Conservation (phyloP, 1,140 invertebrate species). For the Orussus abietinus region DNA sequence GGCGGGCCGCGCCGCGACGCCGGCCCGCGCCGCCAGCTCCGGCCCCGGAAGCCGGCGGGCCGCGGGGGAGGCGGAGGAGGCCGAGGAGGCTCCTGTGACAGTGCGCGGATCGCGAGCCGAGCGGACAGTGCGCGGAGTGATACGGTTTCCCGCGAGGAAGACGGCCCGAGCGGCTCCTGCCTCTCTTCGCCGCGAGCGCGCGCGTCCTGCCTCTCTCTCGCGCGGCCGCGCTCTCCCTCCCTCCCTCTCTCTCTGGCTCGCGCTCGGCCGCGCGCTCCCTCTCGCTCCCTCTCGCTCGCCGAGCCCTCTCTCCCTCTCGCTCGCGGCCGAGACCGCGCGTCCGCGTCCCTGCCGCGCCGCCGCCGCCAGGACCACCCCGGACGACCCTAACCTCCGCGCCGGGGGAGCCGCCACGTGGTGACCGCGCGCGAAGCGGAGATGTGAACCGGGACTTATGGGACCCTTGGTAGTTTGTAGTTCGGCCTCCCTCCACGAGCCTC, state of each 20-base stretch:
- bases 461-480: slow-evolving; percentile 51
- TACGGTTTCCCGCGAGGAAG: too few relatives aligned
- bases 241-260: too few relatives aligned
- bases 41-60: slow-evolving; percentile 15
- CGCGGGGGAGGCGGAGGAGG: slow-evolving; percentile 2
- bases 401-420: slow-evolving; percentile 21
- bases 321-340: too few relatives aligned
- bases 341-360: neutral
- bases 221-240: slow-evolving; percentile 18
- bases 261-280: too few relatives aligned
- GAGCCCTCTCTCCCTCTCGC: too few relatives aligned
- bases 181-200: neutral
- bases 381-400: neutral
- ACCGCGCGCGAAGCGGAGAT: slow-evolving; percentile 43
- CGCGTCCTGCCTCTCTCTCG: slow-evolving; percentile 7
- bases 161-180: too few relatives aligned
- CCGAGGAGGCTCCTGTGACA: neutral
- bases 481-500: slow-evolving; percentile 20
- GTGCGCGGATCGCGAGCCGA: neutral
- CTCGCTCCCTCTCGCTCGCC: too few relatives aligned
- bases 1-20: slow-evolving; percentile 10
- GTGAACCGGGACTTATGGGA: slow-evolving; percentile 43
- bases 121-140: slow-evolving; percentile 1
- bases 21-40: slow-evolving; percentile 10
- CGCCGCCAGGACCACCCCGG: neutral